Conservation (phyloP, 2,888 invertebrate genomes). For the Caenorhabditis virilis region DNA sequence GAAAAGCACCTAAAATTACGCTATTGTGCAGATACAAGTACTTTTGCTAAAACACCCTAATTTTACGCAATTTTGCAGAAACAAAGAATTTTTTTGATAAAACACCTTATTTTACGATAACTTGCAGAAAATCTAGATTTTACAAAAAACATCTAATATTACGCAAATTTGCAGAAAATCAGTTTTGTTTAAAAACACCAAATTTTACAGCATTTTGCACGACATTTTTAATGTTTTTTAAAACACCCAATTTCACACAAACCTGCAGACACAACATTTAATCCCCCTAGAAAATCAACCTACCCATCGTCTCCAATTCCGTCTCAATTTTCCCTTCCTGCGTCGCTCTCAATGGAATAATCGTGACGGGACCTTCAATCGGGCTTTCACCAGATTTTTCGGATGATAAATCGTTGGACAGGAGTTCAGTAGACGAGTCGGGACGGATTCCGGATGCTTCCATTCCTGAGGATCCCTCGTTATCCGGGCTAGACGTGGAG, state of each 20-base stretch:
- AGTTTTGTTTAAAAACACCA: too few species aligned
- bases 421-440: neutral
- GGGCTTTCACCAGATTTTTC: too few species aligned
- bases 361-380: constrained; percentile 16
- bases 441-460: neutral
- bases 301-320: neutral
- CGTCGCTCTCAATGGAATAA: constrained; percentile 14
- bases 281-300: too few species aligned
- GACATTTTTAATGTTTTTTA: too few species aligned
- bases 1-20: neutral
- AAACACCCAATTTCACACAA: too few species aligned
- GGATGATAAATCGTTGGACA: neutral
- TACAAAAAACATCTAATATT: too few species aligned
- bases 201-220: too few species aligned
- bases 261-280: too few species aligned
- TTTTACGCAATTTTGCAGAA: neutral
- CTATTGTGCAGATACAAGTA: neutral
- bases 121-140: too few species aligned
- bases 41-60: neutral
- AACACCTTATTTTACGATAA: neutral
- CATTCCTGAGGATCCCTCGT: too few species aligned
- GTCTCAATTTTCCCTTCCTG: neutral
- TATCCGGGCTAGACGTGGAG: too few species aligned
- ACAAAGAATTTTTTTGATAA: neutral
- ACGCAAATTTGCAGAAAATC: too few species aligned